These are phyloP conservation scores for Caranx melampygus DNA, from an alignment of 2,113 vertebrate species.

Conservation along the genomic window DNA sequence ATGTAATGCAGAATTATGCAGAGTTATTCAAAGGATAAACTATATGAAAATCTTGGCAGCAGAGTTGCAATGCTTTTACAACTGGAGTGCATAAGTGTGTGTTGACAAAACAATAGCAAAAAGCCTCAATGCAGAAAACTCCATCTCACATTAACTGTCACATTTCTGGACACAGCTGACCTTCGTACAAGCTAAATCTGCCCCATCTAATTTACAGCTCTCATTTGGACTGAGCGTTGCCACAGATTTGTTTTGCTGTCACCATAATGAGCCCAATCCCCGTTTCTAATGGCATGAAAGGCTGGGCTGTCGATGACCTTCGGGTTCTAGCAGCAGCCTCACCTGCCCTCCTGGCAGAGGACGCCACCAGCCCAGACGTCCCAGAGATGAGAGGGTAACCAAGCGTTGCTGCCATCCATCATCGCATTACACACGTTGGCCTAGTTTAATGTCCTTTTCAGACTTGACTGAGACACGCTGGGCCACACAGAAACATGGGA, in stretches of 20 bases:
- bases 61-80: background rate
- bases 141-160: constrained; percentile 35
- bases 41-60: background rate
- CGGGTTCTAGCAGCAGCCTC: constrained; percentile 45
- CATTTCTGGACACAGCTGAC: constrained; percentile 19
- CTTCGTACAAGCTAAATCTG: constrained; percentile 35
- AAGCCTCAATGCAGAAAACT: constrained; percentile 29
- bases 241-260: constrained; percentile 54
- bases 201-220: constrained; percentile 40
- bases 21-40: background rate
- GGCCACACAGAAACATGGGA: constrained; percentile 72
- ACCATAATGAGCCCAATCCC: constrained; percentile 56
- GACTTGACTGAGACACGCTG: constrained; percentile 67
- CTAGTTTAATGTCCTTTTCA: constrained; percentile 78
- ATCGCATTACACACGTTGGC: constrained; percentile 73
- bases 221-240: constrained; percentile 47
- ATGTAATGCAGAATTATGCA: too few relatives aligned
- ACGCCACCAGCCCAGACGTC: constrained; percentile 40
- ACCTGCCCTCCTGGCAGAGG: constrained; percentile 65
- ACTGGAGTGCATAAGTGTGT: background rate
- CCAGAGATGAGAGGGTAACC: constrained; percentile 68
- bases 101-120: background rate
- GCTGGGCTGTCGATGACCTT: constrained; percentile 62
- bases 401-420: constrained; percentile 76
- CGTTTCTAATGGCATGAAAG: constrained; percentile 38